Evolutionary conservation across 2,113 vertebrate species (phyloP), one percentile per base, ranked within the genome.

Genomic region (Colossoma macropomum): DNA sequence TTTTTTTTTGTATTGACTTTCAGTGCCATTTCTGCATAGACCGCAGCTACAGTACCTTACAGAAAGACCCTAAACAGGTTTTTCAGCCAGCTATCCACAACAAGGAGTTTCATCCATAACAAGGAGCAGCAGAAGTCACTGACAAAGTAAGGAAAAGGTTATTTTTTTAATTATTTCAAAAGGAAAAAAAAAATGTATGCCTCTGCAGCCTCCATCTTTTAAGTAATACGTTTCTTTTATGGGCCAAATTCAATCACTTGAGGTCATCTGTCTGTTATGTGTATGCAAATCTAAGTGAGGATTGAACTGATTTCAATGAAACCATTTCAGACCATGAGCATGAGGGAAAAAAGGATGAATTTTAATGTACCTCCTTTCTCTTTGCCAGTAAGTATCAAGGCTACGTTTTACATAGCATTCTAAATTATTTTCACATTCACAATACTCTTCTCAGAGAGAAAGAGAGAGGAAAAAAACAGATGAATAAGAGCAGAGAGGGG

Each of bases 261-360:
- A 94, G 92, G 92, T 92, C 90, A 92, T 93, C 91, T 90, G 89
- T 91, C 89, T 91, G 89, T 92, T 91, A 93, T 91, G 90, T 90
- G 92, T 93, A 94, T 93, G 88, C 90, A 89, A 88, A 48, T 77
- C 32, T 91, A 90, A 81, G 83, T 89, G 82, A 89, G 89, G 92
- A 90, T 87, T 89, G 90, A 93, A 94, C 88, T 90, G 87, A 91
- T 93, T 92, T 92, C 85, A 92, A 93, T 91, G 87, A 85, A 91
- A 86, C 86, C 86, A 81, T 88, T 90, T 90, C 88, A 92, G 84
- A 84, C 87, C 84, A 73, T 75, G 87, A 93, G 89, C 88, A 16
- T 52, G 74, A 88, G 85, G 65, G 38, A 89, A 79, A 80, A n/a
- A 48, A 10, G 1, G 86, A 90, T 91, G 89, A 89, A 93, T 92